Base-by-base conservation (phyloP, 2,888 invertebrate species). In the Cheilosia pagana region DNA sequence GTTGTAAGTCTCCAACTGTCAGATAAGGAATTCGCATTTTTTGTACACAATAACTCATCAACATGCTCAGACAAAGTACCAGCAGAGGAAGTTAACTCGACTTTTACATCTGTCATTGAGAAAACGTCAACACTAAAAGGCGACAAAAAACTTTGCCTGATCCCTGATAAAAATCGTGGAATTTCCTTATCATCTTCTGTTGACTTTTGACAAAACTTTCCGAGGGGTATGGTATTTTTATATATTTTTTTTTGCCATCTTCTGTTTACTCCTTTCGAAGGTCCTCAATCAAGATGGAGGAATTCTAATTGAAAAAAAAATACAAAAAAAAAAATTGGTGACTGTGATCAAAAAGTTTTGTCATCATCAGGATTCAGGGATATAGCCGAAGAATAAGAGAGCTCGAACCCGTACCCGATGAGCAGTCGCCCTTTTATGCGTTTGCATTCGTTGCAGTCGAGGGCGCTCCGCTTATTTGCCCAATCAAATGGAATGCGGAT, bases 401-500 rank as follows among this genome's bases (percentile, higher is more conserved):
- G 2, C 39, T n/a, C 48, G 45, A 60, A 23, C 23, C 23, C 19
- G 21, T 16, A 3, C 3, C 35, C 35, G 35, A 3, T 35, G 35
- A 77, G 1, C 3, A 10, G 35, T 35, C 12, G 12, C 35, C 53
- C 35, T 48, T 53, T 23, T 35, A 59, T 65, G 25, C 65, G 8
- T 59, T 16, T 35, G 35, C 23, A 12, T 45, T 5, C 28, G 14
- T 50, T 75, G 45, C 50, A 48, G 48, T 39, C n/a, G 10, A 45
- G 19, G 21, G 16, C 5, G 16, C 5, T 48, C 23, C 28, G 59
- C 79, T 74, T 83, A 60, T 79, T 83, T 83, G 74, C 74, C 63
- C 68, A 83, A 83, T 83, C 79, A 83, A 74, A 75, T 70, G 83
- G 74, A 74, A 79, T 74, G 48, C 74, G 68, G 68, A 79, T 79